Evolutionary conservation across 1,140 invertebrate species (phyloP).

Genomic region (Leptonema lineaticorne): DNA sequence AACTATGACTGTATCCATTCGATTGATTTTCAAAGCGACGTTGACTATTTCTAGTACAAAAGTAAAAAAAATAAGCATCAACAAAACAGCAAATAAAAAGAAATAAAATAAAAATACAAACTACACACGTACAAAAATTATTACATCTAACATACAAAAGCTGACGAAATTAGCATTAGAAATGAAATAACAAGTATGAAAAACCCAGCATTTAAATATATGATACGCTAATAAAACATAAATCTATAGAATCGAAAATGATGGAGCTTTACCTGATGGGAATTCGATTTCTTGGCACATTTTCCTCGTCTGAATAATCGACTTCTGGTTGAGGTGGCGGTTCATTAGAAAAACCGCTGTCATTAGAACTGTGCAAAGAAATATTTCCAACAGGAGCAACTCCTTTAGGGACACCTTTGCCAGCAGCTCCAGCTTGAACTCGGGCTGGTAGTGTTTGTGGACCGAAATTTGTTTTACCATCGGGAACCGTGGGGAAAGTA

Average conservation of each 20-base stretch:
- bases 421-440: conserved; percentile 45
- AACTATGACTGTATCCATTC: conserved; percentile 37
- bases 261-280: conserved; percentile 65
- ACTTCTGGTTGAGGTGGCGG: conserved; percentile 84
- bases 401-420: conserved; percentile 46
- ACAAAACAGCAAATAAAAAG: conserved; percentile 43
- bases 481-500: conserved; percentile 56
- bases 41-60: conserved; percentile 34
- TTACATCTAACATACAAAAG: no score
- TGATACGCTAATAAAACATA: no score
- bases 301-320: conserved; percentile 87
- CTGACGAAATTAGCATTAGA: no score
- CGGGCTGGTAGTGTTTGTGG: conserved; percentile 52
- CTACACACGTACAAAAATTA: no score
- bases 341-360: conserved; percentile 88
- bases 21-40: conserved; percentile 32
- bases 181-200: no score
- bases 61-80: conserved; percentile 41
- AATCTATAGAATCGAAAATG: no score
- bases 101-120: not conserved
- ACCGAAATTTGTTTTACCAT: conserved; percentile 56
- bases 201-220: no score
- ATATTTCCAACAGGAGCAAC: conserved; percentile 65
- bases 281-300: conserved; percentile 59
- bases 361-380: conserved; percentile 85